Percentiles rank a stretch among this genome's conserved stretches.
These are phyloP conservation scores for Eulemur rubriventer DNA, from an alignment of 2,797 vertebrate species.

Conservation along the genomic window DNA sequence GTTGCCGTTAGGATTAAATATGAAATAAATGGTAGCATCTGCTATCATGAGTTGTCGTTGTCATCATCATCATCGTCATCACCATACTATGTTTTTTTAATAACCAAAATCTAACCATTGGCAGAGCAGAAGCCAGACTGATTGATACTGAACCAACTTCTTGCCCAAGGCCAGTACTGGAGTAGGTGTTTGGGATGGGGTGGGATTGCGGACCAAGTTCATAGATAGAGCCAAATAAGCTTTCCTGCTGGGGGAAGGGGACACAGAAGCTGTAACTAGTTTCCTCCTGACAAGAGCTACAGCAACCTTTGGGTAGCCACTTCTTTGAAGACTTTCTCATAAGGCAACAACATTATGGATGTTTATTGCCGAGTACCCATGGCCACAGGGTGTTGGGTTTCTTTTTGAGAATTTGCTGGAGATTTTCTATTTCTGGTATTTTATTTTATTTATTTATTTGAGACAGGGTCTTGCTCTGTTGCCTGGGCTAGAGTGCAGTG, in stretches of 20 bases:
- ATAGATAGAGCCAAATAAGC: not conserved
- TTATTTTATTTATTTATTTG: not conserved
- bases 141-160: not conserved
- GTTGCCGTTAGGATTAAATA: not conserved
- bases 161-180: not conserved
- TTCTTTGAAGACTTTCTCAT: not conserved
- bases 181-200: not conserved
- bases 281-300: not conserved
- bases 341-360: not conserved
- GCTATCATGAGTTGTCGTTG: rapidly evolving
- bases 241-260: not conserved
- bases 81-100: not conserved
- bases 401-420: not conserved
- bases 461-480: not conserved
- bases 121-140: not conserved
- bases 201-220: not conserved
- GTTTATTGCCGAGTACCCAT: not conserved
- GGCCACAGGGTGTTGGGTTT: not conserved
- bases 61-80: not conserved
- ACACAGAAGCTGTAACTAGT: not conserved
- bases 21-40: not conserved
- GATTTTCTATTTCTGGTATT: not conserved
- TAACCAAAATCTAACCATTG: not conserved
- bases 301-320: not conserved
- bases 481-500: too few relatives aligned